Conservation (phyloP, 2,888 invertebrate species). For the Cephus pygmeus region DNA sequence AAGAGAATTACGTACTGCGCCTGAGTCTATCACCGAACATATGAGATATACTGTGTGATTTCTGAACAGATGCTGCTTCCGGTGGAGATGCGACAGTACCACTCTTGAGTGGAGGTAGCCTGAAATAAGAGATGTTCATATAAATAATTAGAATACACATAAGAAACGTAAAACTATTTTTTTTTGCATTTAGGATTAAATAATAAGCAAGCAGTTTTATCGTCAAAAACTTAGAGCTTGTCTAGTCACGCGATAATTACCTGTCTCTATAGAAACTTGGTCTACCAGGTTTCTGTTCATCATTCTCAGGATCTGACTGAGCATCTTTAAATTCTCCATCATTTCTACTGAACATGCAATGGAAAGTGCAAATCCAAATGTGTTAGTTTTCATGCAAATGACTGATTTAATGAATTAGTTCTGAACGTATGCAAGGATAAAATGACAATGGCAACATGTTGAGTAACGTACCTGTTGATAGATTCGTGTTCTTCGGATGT, state of each 20-base stretch:
- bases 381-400: slow-evolving; percentile 12
- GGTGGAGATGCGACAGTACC: slow-evolving; percentile 30
- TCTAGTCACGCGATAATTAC: background rate
- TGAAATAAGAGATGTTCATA: slow-evolving; percentile 14
- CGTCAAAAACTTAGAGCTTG: background rate
- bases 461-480: slow-evolving; percentile 40
- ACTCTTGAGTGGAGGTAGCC: slow-evolving; percentile 48
- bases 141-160: slow-evolving; percentile 1
- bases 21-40: slow-evolving; percentile 76
- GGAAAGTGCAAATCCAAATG: slow-evolving; percentile 13
- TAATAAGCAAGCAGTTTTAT: background rate
- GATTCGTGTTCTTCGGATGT: slow-evolving; percentile 64
- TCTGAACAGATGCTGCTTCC: slow-evolving; percentile 67
- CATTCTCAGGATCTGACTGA: slow-evolving; percentile 1
- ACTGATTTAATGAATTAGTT: background rate
- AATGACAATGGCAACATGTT: background rate
- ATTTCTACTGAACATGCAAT: slow-evolving; percentile 15
- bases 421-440: background rate
- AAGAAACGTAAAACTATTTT: slow-evolving; percentile 1
- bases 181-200: background rate
- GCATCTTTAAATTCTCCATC: slow-evolving; percentile 15
- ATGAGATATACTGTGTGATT: slow-evolving; percentile 72
- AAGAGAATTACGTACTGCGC: slow-evolving; percentile 63
- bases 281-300: background rate
- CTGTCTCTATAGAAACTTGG: background rate